These are phyloP conservation scores for Paracentrotus lividus DNA, from an alignment of 53 echinoderm and acorn worm species.

Conservation along the genomic window DNA sequence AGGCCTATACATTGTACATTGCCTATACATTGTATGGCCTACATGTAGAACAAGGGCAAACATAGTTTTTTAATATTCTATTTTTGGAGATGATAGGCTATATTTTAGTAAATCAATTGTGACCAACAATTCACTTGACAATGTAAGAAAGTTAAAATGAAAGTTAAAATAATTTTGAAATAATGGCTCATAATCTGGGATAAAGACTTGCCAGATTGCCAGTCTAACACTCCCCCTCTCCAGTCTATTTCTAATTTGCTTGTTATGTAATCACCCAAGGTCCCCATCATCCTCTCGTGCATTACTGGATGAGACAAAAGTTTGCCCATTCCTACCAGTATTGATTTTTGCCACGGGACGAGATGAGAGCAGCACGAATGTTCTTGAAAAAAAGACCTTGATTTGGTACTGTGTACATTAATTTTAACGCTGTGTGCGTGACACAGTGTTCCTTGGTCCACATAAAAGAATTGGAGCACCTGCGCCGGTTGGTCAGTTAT, in stretches of 20 bases:
- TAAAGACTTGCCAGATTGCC: background rate
- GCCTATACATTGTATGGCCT: too few relatives aligned
- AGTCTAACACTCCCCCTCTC: background rate
- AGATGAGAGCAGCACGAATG: background rate
- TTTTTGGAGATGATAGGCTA: too few relatives aligned
- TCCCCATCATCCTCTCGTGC: background rate
- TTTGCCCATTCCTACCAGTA: slow-evolving; percentile 6
- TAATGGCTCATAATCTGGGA: background rate
- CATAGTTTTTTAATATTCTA: too few relatives aligned
- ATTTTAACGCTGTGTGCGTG: slow-evolving; percentile 26
- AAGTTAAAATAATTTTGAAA: too few relatives aligned
- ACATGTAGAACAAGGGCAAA: too few relatives aligned
- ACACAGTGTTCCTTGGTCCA: background rate
- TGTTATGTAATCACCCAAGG: slow-evolving; percentile 54
- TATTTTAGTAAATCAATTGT: too few relatives aligned
- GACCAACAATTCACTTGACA: too few relatives aligned
- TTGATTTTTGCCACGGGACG: slow-evolving; percentile 34
- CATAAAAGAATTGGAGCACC: slow-evolving; percentile 22
- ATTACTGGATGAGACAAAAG: background rate
- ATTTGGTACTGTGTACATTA: background rate
- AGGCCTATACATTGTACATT: too few relatives aligned
- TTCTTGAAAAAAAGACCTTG: slow-evolving; percentile 35
- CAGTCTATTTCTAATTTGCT: background rate
- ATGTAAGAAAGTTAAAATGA: too few relatives aligned
- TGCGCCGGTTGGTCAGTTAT: background rate